Conservation (phyloP, 1,140 invertebrate species). For the Stegodyphus dumicola region DNA sequence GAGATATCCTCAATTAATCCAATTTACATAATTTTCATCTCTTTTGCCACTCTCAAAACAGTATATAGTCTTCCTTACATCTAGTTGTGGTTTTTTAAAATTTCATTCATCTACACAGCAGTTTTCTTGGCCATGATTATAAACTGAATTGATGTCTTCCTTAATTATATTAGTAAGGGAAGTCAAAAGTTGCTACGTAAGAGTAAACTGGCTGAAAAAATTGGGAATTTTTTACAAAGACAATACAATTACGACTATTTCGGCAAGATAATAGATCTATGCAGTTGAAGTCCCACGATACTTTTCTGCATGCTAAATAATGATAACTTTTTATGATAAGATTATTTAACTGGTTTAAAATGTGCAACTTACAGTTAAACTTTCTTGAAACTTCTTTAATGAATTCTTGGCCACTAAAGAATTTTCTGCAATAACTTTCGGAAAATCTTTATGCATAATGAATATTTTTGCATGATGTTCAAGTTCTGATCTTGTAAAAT, state of each 20-base stretch:
- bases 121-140: no score
- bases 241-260: neutral
- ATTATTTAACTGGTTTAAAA: neutral
- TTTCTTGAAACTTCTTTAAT: slow-evolving; percentile 32
- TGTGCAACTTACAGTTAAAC: slow-evolving; percentile 21
- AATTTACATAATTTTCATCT: no score
- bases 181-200: neutral
- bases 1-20: no score
- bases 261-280: neutral
- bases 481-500: slow-evolving; percentile 12
- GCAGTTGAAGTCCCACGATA: neutral
- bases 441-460: slow-evolving; percentile 31
- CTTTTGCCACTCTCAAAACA: no score
- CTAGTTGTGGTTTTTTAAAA: no score
- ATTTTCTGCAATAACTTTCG: slow-evolving; percentile 28
- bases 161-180: no score
- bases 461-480: slow-evolving; percentile 36
- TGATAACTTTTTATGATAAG: neutral
- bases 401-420: neutral
- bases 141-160: no score
- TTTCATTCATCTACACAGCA: no score
- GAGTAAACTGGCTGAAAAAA: neutral
- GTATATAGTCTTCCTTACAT: no score
- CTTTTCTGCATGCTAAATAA: neutral
- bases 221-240: neutral